A percentile compares a stretch with the other conserved stretches of the same genome.
These are phyloP conservation scores for Odontesthes bonariensis DNA, from an alignment of 2,113 vertebrate species.

Conservation along the genomic window DNA sequence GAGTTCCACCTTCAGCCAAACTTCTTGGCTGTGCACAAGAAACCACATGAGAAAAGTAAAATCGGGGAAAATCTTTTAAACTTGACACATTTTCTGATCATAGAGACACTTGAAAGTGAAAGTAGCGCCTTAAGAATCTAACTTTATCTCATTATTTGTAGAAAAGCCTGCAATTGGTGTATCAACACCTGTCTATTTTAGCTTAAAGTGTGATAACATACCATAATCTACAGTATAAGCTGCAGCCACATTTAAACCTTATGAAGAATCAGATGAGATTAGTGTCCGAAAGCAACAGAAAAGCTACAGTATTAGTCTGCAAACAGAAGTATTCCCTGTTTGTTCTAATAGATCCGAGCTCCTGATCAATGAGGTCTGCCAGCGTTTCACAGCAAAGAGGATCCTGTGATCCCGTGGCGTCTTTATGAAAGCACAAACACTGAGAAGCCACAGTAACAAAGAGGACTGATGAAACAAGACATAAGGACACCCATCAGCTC, in stretches of 20 bases:
- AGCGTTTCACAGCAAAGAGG: conserved; percentile 22
- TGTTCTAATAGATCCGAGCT: neutral
- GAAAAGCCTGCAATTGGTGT: too few relatives aligned
- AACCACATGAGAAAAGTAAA: too few relatives aligned
- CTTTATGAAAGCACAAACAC: conserved; percentile 35
- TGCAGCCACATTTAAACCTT: conserved; percentile 1
- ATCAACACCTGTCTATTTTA: too few relatives aligned
- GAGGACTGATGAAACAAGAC: neutral
- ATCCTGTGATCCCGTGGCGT: conserved; percentile 32
- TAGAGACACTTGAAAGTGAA: too few relatives aligned
- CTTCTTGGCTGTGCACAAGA: too few relatives aligned
- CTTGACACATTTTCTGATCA: too few relatives aligned
- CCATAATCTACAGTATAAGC: neutral
- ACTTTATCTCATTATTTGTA: too few relatives aligned
- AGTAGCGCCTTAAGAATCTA: too few relatives aligned
- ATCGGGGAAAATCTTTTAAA: too few relatives aligned
- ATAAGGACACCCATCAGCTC: neutral
- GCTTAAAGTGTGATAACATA: too few relatives aligned
- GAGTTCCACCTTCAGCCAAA: too few relatives aligned
- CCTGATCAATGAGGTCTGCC: conserved; percentile 39
- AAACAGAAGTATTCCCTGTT: neutral
- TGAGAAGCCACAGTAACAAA: neutral
- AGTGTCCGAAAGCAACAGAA: neutral
- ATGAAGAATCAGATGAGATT: conserved; percentile 4
- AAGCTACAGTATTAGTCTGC: neutral